These are phyloP conservation scores for Seriola quinqueradiata DNA, from an alignment of 2,113 vertebrate species.

Conservation along the genomic window DNA sequence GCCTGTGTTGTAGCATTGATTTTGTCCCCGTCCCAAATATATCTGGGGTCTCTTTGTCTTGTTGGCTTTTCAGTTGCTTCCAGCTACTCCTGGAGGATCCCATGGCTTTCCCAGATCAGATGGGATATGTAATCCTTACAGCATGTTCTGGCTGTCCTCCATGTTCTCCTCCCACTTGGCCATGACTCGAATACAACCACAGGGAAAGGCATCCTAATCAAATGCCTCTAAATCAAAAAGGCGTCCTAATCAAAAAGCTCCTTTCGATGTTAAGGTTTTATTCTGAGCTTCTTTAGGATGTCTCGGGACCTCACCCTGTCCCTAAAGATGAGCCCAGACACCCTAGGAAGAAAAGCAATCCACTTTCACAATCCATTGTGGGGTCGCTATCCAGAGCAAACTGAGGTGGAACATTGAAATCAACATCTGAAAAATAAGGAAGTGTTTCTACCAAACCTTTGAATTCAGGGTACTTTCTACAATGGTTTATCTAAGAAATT, in stretches of 20 bases:
- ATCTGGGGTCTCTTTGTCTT: constrained; percentile 2
- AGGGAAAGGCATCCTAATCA: constrained; percentile 8
- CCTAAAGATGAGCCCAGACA: not conserved
- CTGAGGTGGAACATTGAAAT: not conserved
- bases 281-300: constrained; percentile 3
- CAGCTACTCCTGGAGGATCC: not conserved
- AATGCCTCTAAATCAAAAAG: not conserved
- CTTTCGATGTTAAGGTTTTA: constrained; percentile 6
- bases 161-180: constrained; percentile 11
- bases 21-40: not conserved
- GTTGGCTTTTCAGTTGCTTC: constrained; percentile 6
- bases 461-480: constrained; percentile 30
- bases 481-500: constrained; percentile 25
- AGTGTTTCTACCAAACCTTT: constrained; percentile 1
- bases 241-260: not conserved
- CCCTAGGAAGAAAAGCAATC: not conserved
- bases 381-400: not conserved
- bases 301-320: not conserved
- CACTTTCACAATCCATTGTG: not conserved
- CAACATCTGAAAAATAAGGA: not conserved
- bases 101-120: constrained; percentile 3
- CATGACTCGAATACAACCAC: not conserved
- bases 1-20: not conserved
- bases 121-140: constrained; percentile 23
- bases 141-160: constrained; percentile 21